Percentiles rank a stretch among this genome's conserved stretches.
Conservation (phyloP, 2,113 vertebrate species). For the Platycercus adscitus region DNA sequence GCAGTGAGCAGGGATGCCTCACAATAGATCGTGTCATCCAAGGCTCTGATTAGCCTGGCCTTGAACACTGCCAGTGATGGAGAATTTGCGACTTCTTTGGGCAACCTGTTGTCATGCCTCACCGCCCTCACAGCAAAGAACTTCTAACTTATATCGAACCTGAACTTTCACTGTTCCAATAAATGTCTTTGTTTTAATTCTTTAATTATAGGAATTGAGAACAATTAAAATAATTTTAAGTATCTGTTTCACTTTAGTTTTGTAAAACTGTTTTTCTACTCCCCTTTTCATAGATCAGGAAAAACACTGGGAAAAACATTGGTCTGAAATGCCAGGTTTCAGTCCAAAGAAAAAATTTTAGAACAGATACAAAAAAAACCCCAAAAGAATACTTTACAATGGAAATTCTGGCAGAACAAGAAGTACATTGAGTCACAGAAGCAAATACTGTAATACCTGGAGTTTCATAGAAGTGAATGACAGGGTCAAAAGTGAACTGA, state of each 20-base stretch:
- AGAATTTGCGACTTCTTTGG: neutral
- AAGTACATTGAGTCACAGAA: neutral
- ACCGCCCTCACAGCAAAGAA: neutral
- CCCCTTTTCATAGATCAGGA: fast-evolving
- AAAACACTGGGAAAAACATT: neutral
- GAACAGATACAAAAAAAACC: neutral
- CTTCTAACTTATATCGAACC: neutral
- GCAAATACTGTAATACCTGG: neutral
- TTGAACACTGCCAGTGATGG: neutral
- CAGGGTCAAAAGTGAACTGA: neutral
- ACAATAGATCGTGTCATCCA: neutral
- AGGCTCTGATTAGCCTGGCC: neutral
- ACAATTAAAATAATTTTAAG: neutral
- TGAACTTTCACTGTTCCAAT: neutral
- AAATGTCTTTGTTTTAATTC: neutral
- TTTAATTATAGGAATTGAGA: neutral
- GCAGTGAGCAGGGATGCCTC: neutral
- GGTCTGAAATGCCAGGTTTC: neutral
- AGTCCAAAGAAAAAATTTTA: neutral
- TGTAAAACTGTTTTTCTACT: neutral
- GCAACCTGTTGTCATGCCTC: neutral
- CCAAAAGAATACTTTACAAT: neutral
- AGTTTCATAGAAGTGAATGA: neutral
- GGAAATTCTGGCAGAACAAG: neutral
- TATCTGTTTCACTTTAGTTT: neutral